Percentiles rank a stretch among this genome's conserved stretches.
Evolutionary conservation across 37 sponge, comb jelly and placozoan species (phyloP).

Genomic region (Corticium candelabrum): DNA sequence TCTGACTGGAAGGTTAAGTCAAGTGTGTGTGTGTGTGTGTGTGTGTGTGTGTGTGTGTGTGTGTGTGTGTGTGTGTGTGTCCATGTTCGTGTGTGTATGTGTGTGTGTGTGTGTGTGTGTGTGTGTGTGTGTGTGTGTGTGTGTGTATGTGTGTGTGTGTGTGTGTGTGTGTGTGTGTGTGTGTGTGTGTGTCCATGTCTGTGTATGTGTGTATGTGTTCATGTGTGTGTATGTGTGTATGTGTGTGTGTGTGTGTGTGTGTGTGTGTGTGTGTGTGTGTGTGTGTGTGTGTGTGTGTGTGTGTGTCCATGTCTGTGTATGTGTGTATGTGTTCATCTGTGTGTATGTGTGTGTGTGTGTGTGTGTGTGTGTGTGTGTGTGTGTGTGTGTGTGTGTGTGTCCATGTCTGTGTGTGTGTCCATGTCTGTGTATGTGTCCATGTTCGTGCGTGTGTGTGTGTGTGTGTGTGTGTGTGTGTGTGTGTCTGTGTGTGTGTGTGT

Average conservation of each 20-base stretch:
- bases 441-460: not conserved
- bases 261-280: conserved; percentile 24
- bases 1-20: conserved; percentile 60
- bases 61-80: conserved; percentile 10
- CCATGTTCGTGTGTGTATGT: too few species aligned
- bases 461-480: not conserved
- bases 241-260: not conserved
- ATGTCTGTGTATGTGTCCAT: too few species aligned
- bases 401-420: too few species aligned
- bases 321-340: too few species aligned
- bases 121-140: conserved; percentile 20
- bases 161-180: not conserved
- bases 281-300: conserved; percentile 10
- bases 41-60: conserved; percentile 3
- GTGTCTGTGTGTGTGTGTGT: not conserved
- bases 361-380: not conserved
- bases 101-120: conserved; percentile 16
- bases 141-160: not conserved
- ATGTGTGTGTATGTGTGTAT: not conserved
- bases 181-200: too few species aligned
- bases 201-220: too few species aligned
- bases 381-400: too few species aligned
- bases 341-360: not conserved
- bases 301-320: too few species aligned
- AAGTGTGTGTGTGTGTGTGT: conserved; percentile 8